Percentiles rank a stretch among this genome's conserved stretches.
These are phyloP conservation scores for Momotus momota DNA, from an alignment of 2,797 vertebrate genomes.

Conservation along the genomic window DNA sequence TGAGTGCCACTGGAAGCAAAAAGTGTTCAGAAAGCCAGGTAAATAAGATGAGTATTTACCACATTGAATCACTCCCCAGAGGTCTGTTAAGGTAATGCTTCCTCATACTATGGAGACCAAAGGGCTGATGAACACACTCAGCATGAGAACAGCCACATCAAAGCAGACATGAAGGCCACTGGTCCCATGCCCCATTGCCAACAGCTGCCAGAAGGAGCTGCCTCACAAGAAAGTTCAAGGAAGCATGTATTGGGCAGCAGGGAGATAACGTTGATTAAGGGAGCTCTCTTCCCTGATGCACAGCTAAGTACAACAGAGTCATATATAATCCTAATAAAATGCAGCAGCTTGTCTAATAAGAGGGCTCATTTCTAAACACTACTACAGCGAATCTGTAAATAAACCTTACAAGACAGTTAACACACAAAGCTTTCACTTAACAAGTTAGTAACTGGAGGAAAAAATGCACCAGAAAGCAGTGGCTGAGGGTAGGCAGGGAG, in stretches of 20 bases:
- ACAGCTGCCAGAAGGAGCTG: neutral
- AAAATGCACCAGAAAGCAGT: neutral
- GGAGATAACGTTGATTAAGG: neutral
- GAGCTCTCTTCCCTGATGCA: neutral
- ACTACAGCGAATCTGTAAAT: neutral
- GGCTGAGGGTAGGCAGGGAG: neutral
- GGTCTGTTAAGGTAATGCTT: neutral
- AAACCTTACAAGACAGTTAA: neutral
- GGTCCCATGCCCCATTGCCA: neutral
- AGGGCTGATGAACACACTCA: neutral
- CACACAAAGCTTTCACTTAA: neutral
- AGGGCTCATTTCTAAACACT: neutral
- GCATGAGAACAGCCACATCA: neutral
- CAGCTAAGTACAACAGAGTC: neutral
- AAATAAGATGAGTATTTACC: neutral
- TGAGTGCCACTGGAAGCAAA: neutral
- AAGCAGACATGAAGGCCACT: neutral
- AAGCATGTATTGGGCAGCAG: neutral
- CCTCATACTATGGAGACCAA: neutral
- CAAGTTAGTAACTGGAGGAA: neutral
- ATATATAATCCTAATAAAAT: neutral
- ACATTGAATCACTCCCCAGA: neutral
- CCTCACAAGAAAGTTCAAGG: neutral
- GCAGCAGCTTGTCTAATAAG: neutral
- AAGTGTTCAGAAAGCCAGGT: neutral